Evolutionary conservation across 2,888 invertebrate genomes (phyloP).

Genomic region (Epinotia bilunana): DNA sequence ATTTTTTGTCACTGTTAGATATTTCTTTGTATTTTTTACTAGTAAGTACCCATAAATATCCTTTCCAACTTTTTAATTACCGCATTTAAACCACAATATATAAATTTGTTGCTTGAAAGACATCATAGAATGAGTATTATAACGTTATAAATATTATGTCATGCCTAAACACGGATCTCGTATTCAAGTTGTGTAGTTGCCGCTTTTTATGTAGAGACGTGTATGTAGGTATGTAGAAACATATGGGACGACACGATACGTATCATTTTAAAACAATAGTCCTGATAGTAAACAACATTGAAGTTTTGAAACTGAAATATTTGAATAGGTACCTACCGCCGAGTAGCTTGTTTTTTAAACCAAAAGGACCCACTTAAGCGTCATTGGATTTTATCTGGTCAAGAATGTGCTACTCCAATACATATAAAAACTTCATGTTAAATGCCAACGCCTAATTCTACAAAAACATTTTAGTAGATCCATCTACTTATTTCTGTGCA

Average conservation of each 20-base stretch:
- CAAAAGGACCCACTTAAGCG: too few relatives aligned
- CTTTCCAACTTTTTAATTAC: neutral
- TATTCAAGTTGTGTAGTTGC: too few relatives aligned
- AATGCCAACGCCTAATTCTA: too few relatives aligned
- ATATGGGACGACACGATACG: neutral
- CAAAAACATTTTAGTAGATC: neutral
- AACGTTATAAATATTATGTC: constrained; percentile 13
- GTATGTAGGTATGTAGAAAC: neutral
- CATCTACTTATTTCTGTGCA: neutral
- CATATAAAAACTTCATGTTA: too few relatives aligned
- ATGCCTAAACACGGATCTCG: constrained; percentile 11
- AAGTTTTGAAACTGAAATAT: neutral
- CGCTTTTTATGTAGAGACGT: neutral
- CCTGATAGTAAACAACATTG: too few relatives aligned
- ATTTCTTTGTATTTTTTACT: neutral
- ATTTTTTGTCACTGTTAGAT: neutral
- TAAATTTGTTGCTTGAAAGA: neutral
- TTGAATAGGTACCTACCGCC: too few relatives aligned
- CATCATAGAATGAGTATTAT: neutral
- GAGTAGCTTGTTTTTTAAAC: too few relatives aligned
- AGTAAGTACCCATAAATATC: neutral
- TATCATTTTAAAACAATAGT: neutral
- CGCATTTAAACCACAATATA: neutral
- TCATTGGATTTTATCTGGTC: too few relatives aligned
- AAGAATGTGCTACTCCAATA: too few relatives aligned